Percentiles rank a stretch among this genome's conserved stretches.
These are phyloP conservation scores for Polylopha cassiicola DNA, from an alignment of 2,888 invertebrate species.

Conservation along the genomic window DNA sequence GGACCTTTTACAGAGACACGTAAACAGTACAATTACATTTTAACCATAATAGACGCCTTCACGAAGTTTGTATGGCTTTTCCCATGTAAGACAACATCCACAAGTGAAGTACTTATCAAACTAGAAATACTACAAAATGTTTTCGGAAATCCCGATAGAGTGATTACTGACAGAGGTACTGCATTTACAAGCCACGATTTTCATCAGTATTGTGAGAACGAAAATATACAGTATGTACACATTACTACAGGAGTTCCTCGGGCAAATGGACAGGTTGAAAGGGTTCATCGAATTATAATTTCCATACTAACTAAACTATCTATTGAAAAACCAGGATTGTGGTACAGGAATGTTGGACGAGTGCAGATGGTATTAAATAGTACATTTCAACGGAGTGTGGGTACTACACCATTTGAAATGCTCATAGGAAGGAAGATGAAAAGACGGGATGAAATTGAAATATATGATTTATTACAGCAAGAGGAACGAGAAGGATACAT, in stretches of 20 bases:
- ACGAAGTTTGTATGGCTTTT: constrained; percentile 35
- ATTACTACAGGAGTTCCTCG: constrained; percentile 31
- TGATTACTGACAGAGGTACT: constrained; percentile 39
- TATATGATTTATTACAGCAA: no score
- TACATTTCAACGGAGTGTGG: constrained; percentile 21
- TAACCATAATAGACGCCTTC: constrained; percentile 33
- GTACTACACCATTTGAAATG: no score
- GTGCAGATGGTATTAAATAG: constrained; percentile 23
- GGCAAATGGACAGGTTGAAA: constrained; percentile 39
- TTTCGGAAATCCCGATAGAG: constrained; percentile 40
- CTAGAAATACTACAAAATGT: constrained; percentile 27
- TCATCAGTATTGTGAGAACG: constrained; percentile 34
- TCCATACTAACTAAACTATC: constrained; percentile 38
- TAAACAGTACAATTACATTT: constrained; percentile 28
- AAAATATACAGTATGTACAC: constrained; percentile 39
- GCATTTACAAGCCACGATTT: constrained; percentile 41
- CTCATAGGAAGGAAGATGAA: no score
- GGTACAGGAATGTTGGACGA: constrained; percentile 29
- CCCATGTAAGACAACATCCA: constrained; percentile 30
- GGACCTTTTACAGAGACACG: not conserved
- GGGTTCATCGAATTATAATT: constrained; percentile 35
- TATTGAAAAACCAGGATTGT: constrained; percentile 32
- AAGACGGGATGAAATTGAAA: no score
- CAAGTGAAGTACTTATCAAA: constrained; percentile 33
- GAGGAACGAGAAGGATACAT: no score